Percentiles rank a stretch among this genome's conserved stretches.
Conservation (phyloP, 2,888 invertebrate genomes). For the Lomographa bimaculata region DNA sequence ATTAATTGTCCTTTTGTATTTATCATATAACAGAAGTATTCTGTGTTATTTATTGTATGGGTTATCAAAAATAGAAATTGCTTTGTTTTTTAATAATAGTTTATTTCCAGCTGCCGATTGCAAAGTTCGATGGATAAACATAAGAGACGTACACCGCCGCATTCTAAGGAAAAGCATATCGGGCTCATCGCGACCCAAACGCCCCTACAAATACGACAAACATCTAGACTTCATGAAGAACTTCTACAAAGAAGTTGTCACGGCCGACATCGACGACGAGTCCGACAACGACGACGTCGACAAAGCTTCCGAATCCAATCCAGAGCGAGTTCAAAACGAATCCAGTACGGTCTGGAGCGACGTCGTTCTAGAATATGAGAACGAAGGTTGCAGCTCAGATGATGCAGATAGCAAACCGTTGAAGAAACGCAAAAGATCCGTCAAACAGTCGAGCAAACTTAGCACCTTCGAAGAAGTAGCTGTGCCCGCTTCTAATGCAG, state of each 20-base stretch:
- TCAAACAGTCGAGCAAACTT: slow-evolving; percentile 41
- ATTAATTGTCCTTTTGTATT: too few relatives aligned
- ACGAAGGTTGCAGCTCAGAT: slow-evolving; percentile 42
- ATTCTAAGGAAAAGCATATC: slow-evolving; percentile 53
- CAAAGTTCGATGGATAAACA: slow-evolving; percentile 75
- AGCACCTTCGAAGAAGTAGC: slow-evolving; percentile 35
- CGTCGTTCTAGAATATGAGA: slow-evolving; percentile 33
- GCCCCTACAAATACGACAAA: slow-evolving; percentile 66
- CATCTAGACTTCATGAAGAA: slow-evolving; percentile 64
- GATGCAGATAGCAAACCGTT: slow-evolving; percentile 38
- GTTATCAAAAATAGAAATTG: too few relatives aligned
- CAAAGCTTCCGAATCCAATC: slow-evolving; percentile 8
- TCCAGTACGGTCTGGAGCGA: slow-evolving; percentile 23
- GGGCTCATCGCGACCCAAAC: slow-evolving; percentile 39
- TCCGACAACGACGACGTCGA: slow-evolving; percentile 36
- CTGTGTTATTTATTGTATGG: too few relatives aligned
- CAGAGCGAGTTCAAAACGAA: slow-evolving; percentile 1
- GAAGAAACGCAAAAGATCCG: slow-evolving; percentile 34
- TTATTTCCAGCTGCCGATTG: slow-evolving; percentile 67
- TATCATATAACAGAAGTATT: too few relatives aligned
- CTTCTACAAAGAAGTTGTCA: slow-evolving; percentile 61
- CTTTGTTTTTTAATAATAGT: too few relatives aligned
- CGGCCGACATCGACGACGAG: slow-evolving; percentile 42
- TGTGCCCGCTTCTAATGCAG: slow-evolving; percentile 30
- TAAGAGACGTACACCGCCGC: slow-evolving; percentile 70